Conservation (phyloP, 2,113 vertebrate genomes). For the Cololabis saira region DNA sequence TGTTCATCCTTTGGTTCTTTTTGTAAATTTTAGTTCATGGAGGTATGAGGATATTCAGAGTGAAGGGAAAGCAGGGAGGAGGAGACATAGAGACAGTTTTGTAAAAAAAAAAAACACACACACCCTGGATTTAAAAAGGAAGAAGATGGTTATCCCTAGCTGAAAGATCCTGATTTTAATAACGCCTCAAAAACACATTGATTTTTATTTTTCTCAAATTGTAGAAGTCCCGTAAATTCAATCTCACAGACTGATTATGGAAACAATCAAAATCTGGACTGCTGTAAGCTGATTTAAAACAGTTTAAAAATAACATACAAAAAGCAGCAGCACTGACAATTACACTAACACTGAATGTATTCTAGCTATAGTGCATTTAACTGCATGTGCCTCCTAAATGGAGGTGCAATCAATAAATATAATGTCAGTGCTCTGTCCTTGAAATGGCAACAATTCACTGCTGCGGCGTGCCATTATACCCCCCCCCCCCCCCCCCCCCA, state of each 20-base stretch:
- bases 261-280: constrained; percentile 33
- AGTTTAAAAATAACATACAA: not conserved
- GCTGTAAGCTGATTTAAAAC: constrained; percentile 23
- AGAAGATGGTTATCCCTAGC: not conserved
- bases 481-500: constrained; percentile 2
- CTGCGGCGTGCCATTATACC: constrained; percentile 36
- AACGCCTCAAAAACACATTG: not conserved
- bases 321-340: constrained; percentile 1
- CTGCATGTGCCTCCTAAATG: constrained; percentile 20
- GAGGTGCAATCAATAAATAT: constrained; percentile 59
- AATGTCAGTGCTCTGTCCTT: constrained; percentile 61
- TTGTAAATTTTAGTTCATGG: no score
- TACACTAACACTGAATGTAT: constrained; percentile 27
- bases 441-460: constrained; percentile 47
- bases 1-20: no score
- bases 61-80: no score
- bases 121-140: not conserved
- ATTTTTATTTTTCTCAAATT: not conserved
- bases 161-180: not conserved
- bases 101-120: not conserved
- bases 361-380: constrained; percentile 5
- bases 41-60: no score
- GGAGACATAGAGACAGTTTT: not conserved
- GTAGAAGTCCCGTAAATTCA: constrained; percentile 7
- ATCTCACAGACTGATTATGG: constrained; percentile 4